Base-by-base conservation (phyloP, 2,797 vertebrate species). In the Carapus acus region DNA sequence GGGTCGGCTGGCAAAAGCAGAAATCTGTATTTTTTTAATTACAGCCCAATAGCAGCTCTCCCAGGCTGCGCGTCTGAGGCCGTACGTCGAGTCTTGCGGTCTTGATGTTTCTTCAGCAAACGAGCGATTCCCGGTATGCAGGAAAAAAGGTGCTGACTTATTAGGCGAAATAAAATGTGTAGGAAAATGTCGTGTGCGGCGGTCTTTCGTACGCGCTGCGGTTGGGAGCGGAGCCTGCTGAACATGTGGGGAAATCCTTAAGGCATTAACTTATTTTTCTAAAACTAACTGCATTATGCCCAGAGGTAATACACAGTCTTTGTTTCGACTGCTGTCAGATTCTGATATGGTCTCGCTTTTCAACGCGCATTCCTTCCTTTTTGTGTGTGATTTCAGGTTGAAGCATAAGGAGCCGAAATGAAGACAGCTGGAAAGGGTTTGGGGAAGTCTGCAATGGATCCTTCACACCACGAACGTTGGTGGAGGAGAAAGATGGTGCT, bases 121-220 rank as follows among this genome's bases (percentile, higher is more conserved):
- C 61, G 44, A 55, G 49, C 50, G 40, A 58, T 66, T 67, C 68
- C 41, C 67, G 65, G 70, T 77, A 73, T 71, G 72, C 65, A 50
- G 43, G 58, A 74, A 40, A 63, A 71, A 80, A 84, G 67, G 79
- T 85, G 81, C 82, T 84, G 83, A 87, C 73, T 83, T 86, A 85
- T 85, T 84, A 82, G 76, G 73, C 85, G 74, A 78, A 73, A 36
- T 55, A 66, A 83, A 67, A 80, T 72, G 69, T 80, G 71, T 41
- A 68, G 74, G 79, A 78, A 84, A 86, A 80, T 76, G 49, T 69
- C 66, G 54, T 75, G 61, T 75, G 59, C 66, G 14, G 34, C 59
- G 62, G 37, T 49, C 64, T 72, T 46, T 75, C 83, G 72, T 76
- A 57, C 58, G 65, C 60, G 45, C 56, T 71, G 68, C 46, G 85